A percentile compares a stretch with the other conserved stretches of the same genome.
These are phyloP conservation scores for Zenarchopterus dispar DNA, from an alignment of 2,797 vertebrate species.

Conservation along the genomic window DNA sequence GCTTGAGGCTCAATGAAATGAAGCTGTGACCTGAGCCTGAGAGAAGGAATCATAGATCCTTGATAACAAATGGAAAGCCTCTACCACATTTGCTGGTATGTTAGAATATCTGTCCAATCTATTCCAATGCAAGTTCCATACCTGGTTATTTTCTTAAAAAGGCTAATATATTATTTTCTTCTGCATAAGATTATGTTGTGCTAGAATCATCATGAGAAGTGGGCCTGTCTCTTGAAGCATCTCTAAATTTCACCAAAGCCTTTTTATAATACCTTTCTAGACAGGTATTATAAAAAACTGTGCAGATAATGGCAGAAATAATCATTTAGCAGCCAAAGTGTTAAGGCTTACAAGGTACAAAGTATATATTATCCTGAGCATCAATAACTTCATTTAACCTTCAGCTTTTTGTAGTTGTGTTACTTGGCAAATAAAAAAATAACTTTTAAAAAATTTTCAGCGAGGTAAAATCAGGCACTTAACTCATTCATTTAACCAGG, in stretches of 20 bases:
- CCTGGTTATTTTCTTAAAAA: conserved; percentile 1
- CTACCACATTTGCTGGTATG: background rate
- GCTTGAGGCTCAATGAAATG: conserved; percentile 66
- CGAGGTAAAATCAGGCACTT: background rate
- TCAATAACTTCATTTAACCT: conserved; percentile 10
- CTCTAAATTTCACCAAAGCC: conserved; percentile 2
- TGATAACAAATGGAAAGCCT: conserved; percentile 21
- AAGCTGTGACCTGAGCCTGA: conserved; percentile 46
- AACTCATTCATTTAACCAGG: no score
- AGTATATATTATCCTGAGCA: no score
- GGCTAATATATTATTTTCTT: background rate
- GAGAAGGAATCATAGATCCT: conserved; percentile 31
- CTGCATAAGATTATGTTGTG: background rate
- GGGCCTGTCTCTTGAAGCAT: background rate
- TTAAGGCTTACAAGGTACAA: no score
- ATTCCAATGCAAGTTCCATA: conserved; percentile 1
- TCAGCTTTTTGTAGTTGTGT: background rate
- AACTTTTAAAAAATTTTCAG: no score
- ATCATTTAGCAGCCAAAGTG: no score
- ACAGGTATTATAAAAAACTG: background rate
- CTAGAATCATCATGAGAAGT: background rate
- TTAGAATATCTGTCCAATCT: conserved; percentile 5
- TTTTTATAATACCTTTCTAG: background rate
- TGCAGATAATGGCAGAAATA: background rate
- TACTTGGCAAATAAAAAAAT: no score